Conservation (phyloP, 2,113 vertebrate species). For the Mesoclemmys tuberculata region DNA sequence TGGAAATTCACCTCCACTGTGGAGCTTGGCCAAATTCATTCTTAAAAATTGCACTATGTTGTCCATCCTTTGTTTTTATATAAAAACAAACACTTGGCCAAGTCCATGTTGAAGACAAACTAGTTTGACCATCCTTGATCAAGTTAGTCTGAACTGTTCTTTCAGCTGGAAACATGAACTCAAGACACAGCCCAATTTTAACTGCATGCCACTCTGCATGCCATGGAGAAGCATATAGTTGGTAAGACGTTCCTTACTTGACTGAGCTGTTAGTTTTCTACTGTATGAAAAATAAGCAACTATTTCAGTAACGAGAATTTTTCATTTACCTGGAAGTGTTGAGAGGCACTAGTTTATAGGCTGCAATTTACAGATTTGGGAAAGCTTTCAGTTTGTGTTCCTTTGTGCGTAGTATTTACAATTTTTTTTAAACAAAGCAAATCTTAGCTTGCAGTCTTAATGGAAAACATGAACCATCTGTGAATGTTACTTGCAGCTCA, state of each 20-base stretch:
- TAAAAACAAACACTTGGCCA: no score
- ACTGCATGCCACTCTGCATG: not conserved
- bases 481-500: slow-evolving; percentile 78
- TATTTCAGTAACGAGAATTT: not conserved
- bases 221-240: not conserved
- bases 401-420: not conserved
- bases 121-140: not conserved
- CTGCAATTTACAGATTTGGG: not conserved
- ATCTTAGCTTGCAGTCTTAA: slow-evolving; percentile 55
- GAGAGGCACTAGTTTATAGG: not conserved
- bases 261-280: not conserved
- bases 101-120: not conserved
- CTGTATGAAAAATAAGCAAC: not conserved
- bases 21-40: not conserved
- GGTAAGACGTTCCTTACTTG: not conserved
- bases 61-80: no score
- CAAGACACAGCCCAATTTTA: not conserved
- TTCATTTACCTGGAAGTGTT: not conserved
- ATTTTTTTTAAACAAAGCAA: slow-evolving; percentile 50
- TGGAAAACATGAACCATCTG: slow-evolving; percentile 77
- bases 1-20: not conserved
- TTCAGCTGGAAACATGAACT: not conserved
- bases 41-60: not conserved
- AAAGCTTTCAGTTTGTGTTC: not conserved
- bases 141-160: not conserved